Evolutionary conservation across 2,797 vertebrate genomes (phyloP).

Genomic region (Clarias fuscus): DNA sequence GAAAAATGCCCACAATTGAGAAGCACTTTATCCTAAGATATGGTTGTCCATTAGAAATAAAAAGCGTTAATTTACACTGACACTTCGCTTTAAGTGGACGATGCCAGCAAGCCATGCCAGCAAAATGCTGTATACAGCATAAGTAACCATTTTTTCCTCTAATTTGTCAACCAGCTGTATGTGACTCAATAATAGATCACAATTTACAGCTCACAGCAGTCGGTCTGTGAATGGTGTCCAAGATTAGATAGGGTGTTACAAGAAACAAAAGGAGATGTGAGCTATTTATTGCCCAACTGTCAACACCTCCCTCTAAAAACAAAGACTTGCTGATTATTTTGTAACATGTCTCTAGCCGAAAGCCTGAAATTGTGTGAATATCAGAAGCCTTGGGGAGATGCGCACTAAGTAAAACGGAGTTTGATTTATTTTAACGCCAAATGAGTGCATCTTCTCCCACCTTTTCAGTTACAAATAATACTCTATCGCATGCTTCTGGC

Average conservation of each 20-base stretch:
- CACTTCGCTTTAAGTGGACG: no score
- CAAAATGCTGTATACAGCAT: background rate
- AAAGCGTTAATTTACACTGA: background rate
- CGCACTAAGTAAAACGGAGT: background rate
- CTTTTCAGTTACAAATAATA: background rate
- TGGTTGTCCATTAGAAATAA: background rate
- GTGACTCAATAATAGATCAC: background rate
- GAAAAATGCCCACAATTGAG: background rate
- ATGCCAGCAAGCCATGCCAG: background rate
- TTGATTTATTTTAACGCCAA: constrained; percentile 1
- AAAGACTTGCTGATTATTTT: constrained; percentile 9
- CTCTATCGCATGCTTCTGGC: background rate
- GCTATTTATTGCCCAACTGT: constrained; percentile 31
- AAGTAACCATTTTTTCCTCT: background rate
- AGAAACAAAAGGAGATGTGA: constrained; percentile 17
- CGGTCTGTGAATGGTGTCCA: background rate
- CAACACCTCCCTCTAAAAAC: constrained; percentile 10
- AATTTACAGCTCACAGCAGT: constrained; percentile 10
- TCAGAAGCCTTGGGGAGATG: background rate
- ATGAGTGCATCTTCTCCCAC: background rate
- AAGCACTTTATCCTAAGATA: background rate
- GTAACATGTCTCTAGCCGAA: background rate
- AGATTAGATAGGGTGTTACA: constrained; percentile 23
- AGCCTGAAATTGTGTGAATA: background rate
- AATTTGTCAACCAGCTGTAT: constrained; percentile 8